Evolutionary conservation across 2,113 vertebrate genomes (phyloP), one percentile per base, ranked within the genome.

Genomic region (Camelus dromedarius): DNA sequence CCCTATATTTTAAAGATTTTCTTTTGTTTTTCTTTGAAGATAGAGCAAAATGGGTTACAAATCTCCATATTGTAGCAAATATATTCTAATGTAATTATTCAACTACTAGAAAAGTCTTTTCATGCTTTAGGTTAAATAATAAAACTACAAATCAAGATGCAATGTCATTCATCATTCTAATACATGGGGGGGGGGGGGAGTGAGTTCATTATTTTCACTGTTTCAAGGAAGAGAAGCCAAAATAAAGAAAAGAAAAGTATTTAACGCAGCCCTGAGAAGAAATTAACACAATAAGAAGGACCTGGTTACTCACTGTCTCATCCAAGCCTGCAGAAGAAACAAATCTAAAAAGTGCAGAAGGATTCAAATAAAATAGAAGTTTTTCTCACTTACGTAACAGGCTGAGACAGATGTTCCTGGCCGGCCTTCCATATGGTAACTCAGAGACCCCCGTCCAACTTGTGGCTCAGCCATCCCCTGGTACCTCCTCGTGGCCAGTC

Each of bases 81-180:
- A 26, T 16, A 32, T 95, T 81, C 58, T 76, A 75, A 91, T 85
- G 38, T 87, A 73, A 91, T 94, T 94, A 95, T 76, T 81, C 35
- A 82, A 67, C 19, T 8, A 38, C 38, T 80, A 58, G 22, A n/a
- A 93, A 94, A 92, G 82, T 76, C 2, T 91, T 58, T 93, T 75
- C 54, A 52, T 42, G 50, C 15, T 97, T 95, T 88, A 77, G 35
- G 26, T 76, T 87, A 91, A 91, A 83, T 79, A 83, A 88, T 46
- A 79, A 94, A 95, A 95, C 54, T 83, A 88, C 10, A 38, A 64
- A 62, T 95, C 69, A 77, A 88, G 52, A 87, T 56, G 11, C 46
- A 91, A 84, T 58, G 26, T 22, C 46, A 58, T 58, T 69, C 26
- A 70, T 70, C 19, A 90, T 93, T 69, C 10, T 35, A 42, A 42